Conservation (phyloP, 2,888 invertebrate species). For the Harmothoe impar region DNA sequence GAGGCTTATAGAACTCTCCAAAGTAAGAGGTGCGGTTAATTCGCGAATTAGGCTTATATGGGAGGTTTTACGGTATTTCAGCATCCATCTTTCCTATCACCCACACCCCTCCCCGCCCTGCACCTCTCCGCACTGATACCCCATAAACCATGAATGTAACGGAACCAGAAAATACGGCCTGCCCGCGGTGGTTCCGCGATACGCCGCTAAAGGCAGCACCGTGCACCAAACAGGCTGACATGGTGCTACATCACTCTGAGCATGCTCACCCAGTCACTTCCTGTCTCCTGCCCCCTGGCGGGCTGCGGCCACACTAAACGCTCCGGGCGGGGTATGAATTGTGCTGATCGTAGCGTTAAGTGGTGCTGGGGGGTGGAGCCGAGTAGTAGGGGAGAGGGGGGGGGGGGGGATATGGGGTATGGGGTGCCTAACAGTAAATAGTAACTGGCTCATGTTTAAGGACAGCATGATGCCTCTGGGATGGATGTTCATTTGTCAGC, state of each 20-base stretch:
- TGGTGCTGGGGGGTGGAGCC: neutral
- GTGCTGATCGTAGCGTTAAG: conserved; percentile 17
- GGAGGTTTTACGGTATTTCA: too few species aligned
- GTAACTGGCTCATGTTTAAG: too few species aligned
- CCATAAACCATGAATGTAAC: neutral
- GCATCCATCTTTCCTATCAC: too few species aligned
- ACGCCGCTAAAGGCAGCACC: neutral
- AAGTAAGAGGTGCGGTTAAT: too few species aligned
- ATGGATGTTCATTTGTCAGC: too few species aligned
- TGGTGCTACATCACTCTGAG: conserved; percentile 19
- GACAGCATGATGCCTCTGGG: too few species aligned
- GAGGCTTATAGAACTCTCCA: too few species aligned
- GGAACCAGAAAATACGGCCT: neutral
- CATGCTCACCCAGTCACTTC: neutral
- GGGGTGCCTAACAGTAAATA: too few species aligned
- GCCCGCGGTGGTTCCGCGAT: neutral
- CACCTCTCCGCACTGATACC: neutral
- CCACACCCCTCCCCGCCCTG: neutral
- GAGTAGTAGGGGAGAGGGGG: neutral
- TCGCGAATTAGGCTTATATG: too few species aligned
- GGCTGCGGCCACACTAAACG: neutral
- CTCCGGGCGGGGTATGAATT: neutral
- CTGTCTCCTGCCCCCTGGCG: neutral
- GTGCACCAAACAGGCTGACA: neutral
- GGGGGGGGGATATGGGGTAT: neutral